Evolutionary conservation across 35 echinoderm and acorn worm genomes (phyloP), one percentile per base, ranked within the genome.

Genomic region (Apostichopus japonicus): DNA sequence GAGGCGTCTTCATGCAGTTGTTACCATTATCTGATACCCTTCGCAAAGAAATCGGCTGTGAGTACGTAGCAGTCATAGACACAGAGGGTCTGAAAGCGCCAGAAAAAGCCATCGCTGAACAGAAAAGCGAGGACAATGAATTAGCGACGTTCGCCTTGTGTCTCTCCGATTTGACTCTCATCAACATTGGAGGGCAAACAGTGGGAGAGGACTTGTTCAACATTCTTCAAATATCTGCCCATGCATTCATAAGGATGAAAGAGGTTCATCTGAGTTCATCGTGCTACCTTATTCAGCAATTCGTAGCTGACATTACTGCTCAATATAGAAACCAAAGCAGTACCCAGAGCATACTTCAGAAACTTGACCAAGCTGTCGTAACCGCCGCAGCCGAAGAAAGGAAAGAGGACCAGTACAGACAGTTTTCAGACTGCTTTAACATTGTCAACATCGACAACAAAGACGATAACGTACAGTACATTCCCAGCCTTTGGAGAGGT

Each of bases 171-270:
- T 17, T 83, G 51, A 92, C 91, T 16, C 58, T 92, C 19, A 83
- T 92, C 23, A 92, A 83, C 16, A 92, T 92, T 33, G 79, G 78
- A 8, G 91, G 91, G 17, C 77, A 92, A 84, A 92, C 78, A 1
- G 53, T 82, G 58, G 79, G 77, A 82, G 86, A 88, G 24, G 91
- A 92, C 10, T 17, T 92, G n/a, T 70, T 56, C 2, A 82, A 92
- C 19, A 84, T 77, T 52, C 61, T 92, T 52, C 78, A 92, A 54
- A 84, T 92, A 14, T 54, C 79, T 92, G 91, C 79, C 0, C 91
- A 92, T 83, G 91, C 91, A 15, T 92, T 92, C 21, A 92, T 92
- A 8, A 81, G 79, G 65, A 92, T 92, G 91, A 82, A 92, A 10
- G 79, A 92, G 24, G 91, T 92, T 53, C 54, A 92, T 15, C 17